These are phyloP conservation scores for Ceratitis capitata DNA, from an alignment of 1,140 invertebrate genomes.

Conservation along the genomic window DNA sequence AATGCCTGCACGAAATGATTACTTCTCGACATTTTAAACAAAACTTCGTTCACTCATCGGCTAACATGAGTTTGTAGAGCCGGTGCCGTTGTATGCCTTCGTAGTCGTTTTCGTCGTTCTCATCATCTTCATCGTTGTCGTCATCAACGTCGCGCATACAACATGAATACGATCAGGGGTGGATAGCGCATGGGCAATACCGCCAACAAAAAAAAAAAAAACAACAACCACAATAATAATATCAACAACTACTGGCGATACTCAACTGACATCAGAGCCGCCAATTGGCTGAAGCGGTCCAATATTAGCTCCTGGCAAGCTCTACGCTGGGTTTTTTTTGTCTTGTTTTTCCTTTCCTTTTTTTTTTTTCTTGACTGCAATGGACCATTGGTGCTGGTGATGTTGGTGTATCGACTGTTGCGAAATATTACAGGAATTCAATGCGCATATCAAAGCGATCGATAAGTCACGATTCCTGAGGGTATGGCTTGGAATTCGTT, in stretches of 20 bases:
- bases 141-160: neutral
- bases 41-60: neutral
- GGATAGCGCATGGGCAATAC: conserved; percentile 19
- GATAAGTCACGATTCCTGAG: conserved; percentile 46
- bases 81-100: neutral
- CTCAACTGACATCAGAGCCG: neutral
- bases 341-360: too few species aligned
- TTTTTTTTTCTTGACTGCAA: too few species aligned
- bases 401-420: conserved; percentile 7
- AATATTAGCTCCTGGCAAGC: conserved; percentile 24
- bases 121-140: neutral
- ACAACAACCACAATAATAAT: neutral
- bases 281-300: conserved; percentile 39
- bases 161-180: conserved; percentile 31
- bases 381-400: neutral
- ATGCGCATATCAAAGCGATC: conserved; percentile 46
- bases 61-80: neutral
- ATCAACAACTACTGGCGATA: conserved; percentile 5
- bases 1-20: neutral
- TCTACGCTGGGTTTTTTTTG: too few species aligned
- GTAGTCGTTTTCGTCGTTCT: neutral
- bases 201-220: too few species aligned
- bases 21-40: neutral
- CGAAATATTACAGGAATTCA: conserved; percentile 45
- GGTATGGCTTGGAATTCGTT: conserved; percentile 39